Evolutionary conservation across 2,888 invertebrate species (phyloP).

Genomic region (Tiphia femorata): DNA sequence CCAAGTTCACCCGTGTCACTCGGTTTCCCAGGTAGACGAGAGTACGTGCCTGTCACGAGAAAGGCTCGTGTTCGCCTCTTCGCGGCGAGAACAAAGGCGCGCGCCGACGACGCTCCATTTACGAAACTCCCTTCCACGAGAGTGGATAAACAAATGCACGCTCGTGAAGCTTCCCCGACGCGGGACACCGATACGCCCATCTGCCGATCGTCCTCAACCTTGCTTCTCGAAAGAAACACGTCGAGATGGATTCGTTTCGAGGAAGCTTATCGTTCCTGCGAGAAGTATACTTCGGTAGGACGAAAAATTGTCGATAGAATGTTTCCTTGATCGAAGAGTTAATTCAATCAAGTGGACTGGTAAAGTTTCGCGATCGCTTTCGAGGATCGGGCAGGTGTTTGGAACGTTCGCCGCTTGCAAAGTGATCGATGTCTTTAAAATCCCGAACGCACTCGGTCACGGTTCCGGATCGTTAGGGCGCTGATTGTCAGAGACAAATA

Average conservation of each 20-base stretch:
- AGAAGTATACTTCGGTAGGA: constrained; percentile 41
- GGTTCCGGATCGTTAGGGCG: constrained; percentile 37
- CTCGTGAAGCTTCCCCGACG: constrained; percentile 9
- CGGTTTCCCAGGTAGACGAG: constrained; percentile 30
- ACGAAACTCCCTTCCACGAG: constrained; percentile 49
- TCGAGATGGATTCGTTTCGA: too few species aligned
- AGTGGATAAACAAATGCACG: constrained; percentile 51
- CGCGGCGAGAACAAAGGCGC: constrained; percentile 53
- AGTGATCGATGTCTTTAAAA: constrained; percentile 40
- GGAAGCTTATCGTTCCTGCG: too few species aligned
- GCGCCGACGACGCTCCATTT: constrained; percentile 52
- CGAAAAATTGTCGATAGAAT: not conserved
- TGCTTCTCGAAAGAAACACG: too few species aligned
- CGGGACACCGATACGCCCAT: constrained; percentile 33
- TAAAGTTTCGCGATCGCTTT: not conserved
- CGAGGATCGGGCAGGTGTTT: constrained; percentile 7
- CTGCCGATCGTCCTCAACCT: too few species aligned
- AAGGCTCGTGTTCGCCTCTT: constrained; percentile 7
- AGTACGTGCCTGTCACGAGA: not conserved
- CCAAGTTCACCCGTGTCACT: constrained; percentile 49
- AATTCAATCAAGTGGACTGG: not conserved
- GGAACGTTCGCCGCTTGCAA: constrained; percentile 14
- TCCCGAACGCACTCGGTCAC: constrained; percentile 29
- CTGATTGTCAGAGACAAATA: constrained; percentile 55
- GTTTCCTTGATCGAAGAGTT: not conserved